Base-by-base conservation (phyloP, 1,140 invertebrate genomes). In the Drosophila malerkotliana region DNA sequence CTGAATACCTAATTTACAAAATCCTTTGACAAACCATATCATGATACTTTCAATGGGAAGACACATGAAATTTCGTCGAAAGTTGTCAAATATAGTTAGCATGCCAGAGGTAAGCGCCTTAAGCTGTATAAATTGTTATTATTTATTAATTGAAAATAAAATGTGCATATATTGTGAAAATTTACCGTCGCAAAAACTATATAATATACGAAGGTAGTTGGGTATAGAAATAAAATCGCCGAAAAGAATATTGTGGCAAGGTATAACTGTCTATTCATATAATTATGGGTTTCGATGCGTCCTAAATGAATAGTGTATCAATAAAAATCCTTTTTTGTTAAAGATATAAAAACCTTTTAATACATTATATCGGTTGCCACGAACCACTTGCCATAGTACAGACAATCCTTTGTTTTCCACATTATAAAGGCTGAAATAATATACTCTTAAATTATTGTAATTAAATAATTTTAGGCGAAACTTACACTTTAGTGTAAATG, bases 1-100 rank as follows among this genome's bases (percentile, higher is more conserved):
- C 0, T 1, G 14, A 26, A 52, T 72, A 88, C 82, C 82, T 21
- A 87, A 79, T 44, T 82, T 83, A 56, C 72, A 26, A 24, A 71
- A 77, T 47, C 76, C 56, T 18, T 71, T 78, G 24, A 41, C 73
- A 6, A 77, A 28, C 55, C 73, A 82, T n/a, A 87, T 88, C 0
- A 92, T 47, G 87, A 77, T 71, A 45, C 89, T 78, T 26, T 92
- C 92, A 81, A 93, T 92, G 21, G 92, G 92, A 48, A 93, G 67
- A 26, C 91, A 80, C 41, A 93, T 83, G 30, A 93, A 74, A 26
- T 79, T 66, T 26, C 77, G 54, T 14, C 85, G 79, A 18, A 79
- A 76, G 24, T 66, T 72, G 54, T 90, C 76, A 15, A 91, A 45
- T 30, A 82, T 56, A 32, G 53, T 68, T 37, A 77, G 83, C 10